Percentiles rank a stretch among this genome's conserved stretches.
These are phyloP conservation scores for Hoplodrina blanda DNA, from an alignment of 2,888 invertebrate species.

Conservation along the genomic window DNA sequence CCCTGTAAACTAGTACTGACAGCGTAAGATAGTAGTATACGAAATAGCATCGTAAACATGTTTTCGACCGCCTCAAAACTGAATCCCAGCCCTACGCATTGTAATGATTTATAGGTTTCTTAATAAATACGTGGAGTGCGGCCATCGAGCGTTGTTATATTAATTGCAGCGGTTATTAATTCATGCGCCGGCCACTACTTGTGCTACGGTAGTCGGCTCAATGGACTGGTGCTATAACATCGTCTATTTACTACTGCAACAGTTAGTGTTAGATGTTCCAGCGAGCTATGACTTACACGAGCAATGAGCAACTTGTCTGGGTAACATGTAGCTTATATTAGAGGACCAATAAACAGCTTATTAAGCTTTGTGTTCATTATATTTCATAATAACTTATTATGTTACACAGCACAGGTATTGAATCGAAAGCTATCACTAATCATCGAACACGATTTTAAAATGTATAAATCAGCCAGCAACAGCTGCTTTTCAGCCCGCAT, in stretches of 20 bases:
- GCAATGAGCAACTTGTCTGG: constrained; percentile 5
- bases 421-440: constrained; percentile 25
- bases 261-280: constrained; percentile 19
- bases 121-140: constrained; percentile 86
- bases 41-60: background rate
- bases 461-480: background rate
- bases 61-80: background rate
- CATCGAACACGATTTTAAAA: constrained; percentile 7
- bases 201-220: constrained; percentile 13
- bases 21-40: too few species aligned
- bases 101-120: constrained; percentile 88
- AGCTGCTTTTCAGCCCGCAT: constrained; percentile 22
- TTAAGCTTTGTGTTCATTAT: constrained; percentile 18
- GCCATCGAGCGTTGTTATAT: constrained; percentile 73
- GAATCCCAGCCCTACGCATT: constrained; percentile 68
- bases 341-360: constrained; percentile 27
- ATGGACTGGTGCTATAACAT: constrained; percentile 20
- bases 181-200: constrained; percentile 32
- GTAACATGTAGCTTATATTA: constrained; percentile 38
- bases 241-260: constrained; percentile 23
- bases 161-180: constrained; percentile 72
- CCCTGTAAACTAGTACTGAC: too few species aligned
- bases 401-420: background rate
- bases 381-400: constrained; percentile 17
- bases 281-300: constrained; percentile 12